These are phyloP conservation scores for Styela plicata DNA, from an alignment of 23 tunicate genomes.

Conservation along the genomic window DNA sequence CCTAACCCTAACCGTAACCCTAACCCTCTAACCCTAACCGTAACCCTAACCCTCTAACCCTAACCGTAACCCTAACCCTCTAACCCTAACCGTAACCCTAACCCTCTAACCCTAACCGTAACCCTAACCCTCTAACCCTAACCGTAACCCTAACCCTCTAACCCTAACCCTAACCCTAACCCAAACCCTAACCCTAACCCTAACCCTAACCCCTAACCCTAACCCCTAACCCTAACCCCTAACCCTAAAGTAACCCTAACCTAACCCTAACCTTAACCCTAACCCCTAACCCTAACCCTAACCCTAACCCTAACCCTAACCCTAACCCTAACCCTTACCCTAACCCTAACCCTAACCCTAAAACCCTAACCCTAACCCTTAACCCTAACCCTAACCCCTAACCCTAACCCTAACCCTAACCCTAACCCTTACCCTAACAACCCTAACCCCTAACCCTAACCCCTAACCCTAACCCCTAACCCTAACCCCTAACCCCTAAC, in stretches of 20 bases:
- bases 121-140: slow-evolving; percentile 19
- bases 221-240: no score
- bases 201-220: no score
- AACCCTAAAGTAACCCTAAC: neutral
- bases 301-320: slow-evolving; percentile 32
- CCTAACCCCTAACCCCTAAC: no score
- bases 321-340: slow-evolving; percentile 31
- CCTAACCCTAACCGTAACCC: slow-evolving; percentile 32
- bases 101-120: slow-evolving; percentile 30
- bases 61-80: slow-evolving; percentile 30
- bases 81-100: slow-evolving; percentile 31
- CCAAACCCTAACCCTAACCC: slow-evolving; percentile 30
- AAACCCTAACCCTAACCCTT: slow-evolving; percentile 29
- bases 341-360: slow-evolving; percentile 31
- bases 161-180: slow-evolving; percentile 32
- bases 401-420: slow-evolving; percentile 32
- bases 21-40: slow-evolving; percentile 32
- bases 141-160: no score
- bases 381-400: slow-evolving; percentile 32
- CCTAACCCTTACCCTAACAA: slow-evolving; percentile 30
- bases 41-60: slow-evolving; percentile 30
- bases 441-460: slow-evolving; percentile 27
- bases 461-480: no score
- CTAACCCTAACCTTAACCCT: slow-evolving; percentile 30
- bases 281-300: no score